Evolutionary conservation across 1,140 invertebrate species (phyloP).

Genomic region (Zophobas atratus): DNA sequence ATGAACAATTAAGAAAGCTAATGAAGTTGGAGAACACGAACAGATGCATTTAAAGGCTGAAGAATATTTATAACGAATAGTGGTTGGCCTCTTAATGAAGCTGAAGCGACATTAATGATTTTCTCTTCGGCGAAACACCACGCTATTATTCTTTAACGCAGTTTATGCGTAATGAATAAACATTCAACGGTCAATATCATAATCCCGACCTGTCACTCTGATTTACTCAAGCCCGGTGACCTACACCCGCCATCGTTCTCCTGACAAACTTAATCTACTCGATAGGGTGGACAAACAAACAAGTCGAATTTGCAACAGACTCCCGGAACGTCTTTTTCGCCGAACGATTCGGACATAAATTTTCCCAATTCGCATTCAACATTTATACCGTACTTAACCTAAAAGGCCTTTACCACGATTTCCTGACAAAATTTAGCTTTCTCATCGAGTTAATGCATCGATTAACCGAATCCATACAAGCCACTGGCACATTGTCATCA

Average conservation of each 20-base stretch:
- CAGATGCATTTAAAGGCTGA: constrained; percentile 41
- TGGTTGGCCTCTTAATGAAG: constrained; percentile 32
- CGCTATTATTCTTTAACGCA: constrained; percentile 24
- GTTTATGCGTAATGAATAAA: constrained; percentile 33
- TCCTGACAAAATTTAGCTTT: background rate
- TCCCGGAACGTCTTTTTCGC: constrained; percentile 4
- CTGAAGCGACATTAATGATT: constrained; percentile 39
- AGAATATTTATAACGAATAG: constrained; percentile 39
- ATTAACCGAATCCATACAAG: background rate
- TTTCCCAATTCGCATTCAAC: constrained; percentile 23
- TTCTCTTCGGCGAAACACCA: constrained; percentile 18
- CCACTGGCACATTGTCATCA: no score
- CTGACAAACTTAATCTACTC: constrained; percentile 40
- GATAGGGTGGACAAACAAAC: constrained; percentile 36
- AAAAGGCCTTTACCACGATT: constrained; percentile 1
- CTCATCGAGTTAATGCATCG: constrained; percentile 1
- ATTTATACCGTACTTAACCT: constrained; percentile 17
- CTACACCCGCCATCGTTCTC: constrained; percentile 37
- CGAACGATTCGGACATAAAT: constrained; percentile 12
- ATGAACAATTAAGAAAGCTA: constrained; percentile 35
- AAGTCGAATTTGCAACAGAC: constrained; percentile 33
- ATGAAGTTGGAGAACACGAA: constrained; percentile 26
- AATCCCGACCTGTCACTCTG: constrained; percentile 45
- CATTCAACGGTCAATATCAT: constrained; percentile 43
- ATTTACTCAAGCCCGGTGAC: constrained; percentile 46